Conservation (phyloP, 1,140 invertebrate species). For the Pararge aegeria region DNA sequence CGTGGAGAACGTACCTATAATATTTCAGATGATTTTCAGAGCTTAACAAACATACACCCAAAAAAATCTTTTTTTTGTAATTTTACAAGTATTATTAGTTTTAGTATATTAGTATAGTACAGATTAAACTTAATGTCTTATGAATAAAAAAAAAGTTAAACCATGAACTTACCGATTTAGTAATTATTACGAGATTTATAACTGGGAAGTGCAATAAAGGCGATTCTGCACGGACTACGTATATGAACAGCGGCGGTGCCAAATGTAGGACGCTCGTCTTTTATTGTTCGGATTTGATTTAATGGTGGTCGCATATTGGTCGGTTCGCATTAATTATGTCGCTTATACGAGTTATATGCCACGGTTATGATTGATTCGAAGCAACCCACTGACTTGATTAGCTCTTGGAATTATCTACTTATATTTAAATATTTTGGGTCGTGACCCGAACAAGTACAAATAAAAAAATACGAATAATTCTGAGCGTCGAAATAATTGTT, state of each 20-base stretch:
- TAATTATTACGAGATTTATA: slow-evolving; percentile 42
- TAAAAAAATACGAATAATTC: too few species aligned
- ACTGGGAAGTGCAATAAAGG: slow-evolving; percentile 51
- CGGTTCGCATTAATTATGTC: slow-evolving; percentile 23
- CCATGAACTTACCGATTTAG: neutral
- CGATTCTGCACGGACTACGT: slow-evolving; percentile 26
- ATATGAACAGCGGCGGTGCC: slow-evolving; percentile 22
- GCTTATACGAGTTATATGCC: slow-evolving; percentile 8
- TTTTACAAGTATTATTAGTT: too few species aligned
- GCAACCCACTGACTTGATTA: neutral
- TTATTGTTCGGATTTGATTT: slow-evolving; percentile 40
- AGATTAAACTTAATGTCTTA: too few species aligned
- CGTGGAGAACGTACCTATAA: too few species aligned
- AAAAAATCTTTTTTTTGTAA: too few species aligned
- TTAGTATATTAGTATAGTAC: too few species aligned
- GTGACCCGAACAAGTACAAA: too few species aligned
- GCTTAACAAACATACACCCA: too few species aligned
- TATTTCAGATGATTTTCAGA: too few species aligned
- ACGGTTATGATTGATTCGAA: slow-evolving; percentile 8
- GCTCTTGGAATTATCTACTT: neutral
- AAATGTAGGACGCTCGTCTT: slow-evolving; percentile 32
- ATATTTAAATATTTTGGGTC: neutral
- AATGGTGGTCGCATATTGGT: slow-evolving; percentile 27
- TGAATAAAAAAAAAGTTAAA: neutral
- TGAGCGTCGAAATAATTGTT: too few species aligned